A percentile compares a stretch with the other conserved stretches of the same genome.
Evolutionary conservation across 2,888 invertebrate genomes (phyloP).

Genomic region (Leptopterna dolabrata): DNA sequence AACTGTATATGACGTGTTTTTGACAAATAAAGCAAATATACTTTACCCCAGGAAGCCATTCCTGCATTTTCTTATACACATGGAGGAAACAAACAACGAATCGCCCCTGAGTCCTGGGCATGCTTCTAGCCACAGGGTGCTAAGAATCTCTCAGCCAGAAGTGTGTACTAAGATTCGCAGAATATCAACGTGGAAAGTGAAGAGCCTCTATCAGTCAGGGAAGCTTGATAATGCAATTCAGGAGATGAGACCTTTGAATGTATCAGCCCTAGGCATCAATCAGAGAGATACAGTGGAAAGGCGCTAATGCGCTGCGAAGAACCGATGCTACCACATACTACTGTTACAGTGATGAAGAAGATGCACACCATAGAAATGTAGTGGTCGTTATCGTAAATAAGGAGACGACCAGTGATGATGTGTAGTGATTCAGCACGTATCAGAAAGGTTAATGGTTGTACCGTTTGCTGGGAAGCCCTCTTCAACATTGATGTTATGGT

Average conservation of each 20-base stretch:
- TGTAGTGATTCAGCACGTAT: too few species aligned
- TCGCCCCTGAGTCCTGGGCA: constrained; percentile 27
- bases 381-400: too few species aligned
- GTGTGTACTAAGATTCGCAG: constrained; percentile 21
- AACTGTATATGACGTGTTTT: too few species aligned
- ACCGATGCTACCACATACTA: neutral
- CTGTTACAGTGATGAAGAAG: neutral
- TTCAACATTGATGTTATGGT: too few species aligned
- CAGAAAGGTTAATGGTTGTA: too few species aligned
- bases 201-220: neutral
- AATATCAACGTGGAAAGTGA: neutral
- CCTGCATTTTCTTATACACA: constrained; percentile 29
- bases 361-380: constrained; percentile 1
- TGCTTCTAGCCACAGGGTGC: neutral
- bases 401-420: too few species aligned
- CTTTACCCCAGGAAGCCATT: constrained; percentile 17
- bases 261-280: constrained; percentile 23
- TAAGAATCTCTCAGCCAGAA: constrained; percentile 21
- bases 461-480: too few species aligned
- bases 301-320: neutral
- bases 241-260: neutral
- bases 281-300: constrained; percentile 14
- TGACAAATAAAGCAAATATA: too few species aligned
- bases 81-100: constrained; percentile 12
- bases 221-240: constrained; percentile 10